phyloP scores from a whole-genome alignment of 2,888 invertebrate species.

The Melanchra persicariae region DNA sequence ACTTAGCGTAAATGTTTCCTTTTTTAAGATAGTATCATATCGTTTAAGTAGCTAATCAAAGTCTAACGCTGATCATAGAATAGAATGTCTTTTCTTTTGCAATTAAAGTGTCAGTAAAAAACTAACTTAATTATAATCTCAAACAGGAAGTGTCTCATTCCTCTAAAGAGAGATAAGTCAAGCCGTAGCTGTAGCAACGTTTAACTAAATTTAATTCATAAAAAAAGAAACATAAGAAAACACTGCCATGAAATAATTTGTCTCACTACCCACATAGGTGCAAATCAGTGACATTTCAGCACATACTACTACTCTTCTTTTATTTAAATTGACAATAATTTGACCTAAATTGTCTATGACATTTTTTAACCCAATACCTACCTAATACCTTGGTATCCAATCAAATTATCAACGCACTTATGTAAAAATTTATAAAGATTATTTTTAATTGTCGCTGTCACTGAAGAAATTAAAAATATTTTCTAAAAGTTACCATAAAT shows the following conservation, averaged over 20 bases:
- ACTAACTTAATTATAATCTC: not conserved
- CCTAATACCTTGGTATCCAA: not conserved
- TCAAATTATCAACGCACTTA: conserved; percentile 12
- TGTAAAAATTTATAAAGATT: conserved; percentile 37
- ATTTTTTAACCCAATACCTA: conserved; percentile 1
- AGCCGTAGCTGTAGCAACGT: conserved; percentile 33
- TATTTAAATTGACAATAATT: conserved; percentile 67
- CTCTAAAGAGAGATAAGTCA: conserved; percentile 24
- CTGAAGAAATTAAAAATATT: conserved; percentile 65
- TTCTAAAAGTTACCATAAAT: conserved; percentile 74
- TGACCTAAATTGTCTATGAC: conserved; percentile 34
- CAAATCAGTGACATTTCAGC: conserved; percentile 5
- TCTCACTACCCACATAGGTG: not conserved
- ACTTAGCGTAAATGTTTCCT: conserved; percentile 77
- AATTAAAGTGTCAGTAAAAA: conserved; percentile 13
- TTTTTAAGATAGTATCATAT: conserved; percentile 52
- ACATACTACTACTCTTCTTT: not conserved
- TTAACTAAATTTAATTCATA: conserved; percentile 7
- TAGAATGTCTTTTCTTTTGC: conserved; percentile 1
- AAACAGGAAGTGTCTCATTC: conserved; percentile 20
- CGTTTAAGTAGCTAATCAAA: conserved; percentile 34
- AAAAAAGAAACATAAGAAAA: conserved; percentile 56
- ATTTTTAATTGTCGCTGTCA: conserved; percentile 35
- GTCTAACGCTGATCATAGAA: conserved; percentile 11
- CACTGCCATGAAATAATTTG: conserved; percentile 72